These are phyloP conservation scores for Orchestia grillus DNA, from an alignment of 1,140 invertebrate species.

Conservation along the genomic window DNA sequence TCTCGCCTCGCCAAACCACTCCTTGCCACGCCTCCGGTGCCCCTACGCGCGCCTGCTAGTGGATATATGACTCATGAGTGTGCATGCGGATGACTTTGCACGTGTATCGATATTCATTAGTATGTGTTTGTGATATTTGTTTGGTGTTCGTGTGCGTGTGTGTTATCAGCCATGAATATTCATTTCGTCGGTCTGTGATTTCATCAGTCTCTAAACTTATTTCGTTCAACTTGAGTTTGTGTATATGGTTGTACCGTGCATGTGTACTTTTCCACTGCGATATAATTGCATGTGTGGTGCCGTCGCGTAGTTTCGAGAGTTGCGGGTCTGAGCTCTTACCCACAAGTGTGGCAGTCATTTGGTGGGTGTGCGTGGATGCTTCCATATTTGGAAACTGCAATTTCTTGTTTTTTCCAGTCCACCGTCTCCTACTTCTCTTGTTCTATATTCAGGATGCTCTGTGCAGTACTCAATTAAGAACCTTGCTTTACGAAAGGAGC, in stretches of 20 bases:
- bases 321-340: neutral
- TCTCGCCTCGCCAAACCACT: neutral
- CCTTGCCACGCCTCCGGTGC: neutral
- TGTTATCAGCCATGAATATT: neutral
- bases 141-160: neutral
- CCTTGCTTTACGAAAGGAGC: neutral
- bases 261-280: too few relatives aligned
- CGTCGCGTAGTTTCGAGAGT: neutral
- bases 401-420: neutral
- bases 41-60: neutral
- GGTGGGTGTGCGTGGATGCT: neutral
- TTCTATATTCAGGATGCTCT: neutral
- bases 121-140: neutral
- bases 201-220: neutral
- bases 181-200: neutral
- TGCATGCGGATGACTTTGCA: neutral
- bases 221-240: neutral
- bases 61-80: neutral
- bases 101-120: neutral
- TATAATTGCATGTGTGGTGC: neutral
- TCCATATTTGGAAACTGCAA: neutral
- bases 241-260: neutral
- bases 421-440: neutral
- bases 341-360: neutral
- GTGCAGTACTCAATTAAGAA: neutral